These are phyloP conservation scores for Cryptocephalus moraei DNA, from an alignment of 2,888 invertebrate species.

Conservation along the genomic window DNA sequence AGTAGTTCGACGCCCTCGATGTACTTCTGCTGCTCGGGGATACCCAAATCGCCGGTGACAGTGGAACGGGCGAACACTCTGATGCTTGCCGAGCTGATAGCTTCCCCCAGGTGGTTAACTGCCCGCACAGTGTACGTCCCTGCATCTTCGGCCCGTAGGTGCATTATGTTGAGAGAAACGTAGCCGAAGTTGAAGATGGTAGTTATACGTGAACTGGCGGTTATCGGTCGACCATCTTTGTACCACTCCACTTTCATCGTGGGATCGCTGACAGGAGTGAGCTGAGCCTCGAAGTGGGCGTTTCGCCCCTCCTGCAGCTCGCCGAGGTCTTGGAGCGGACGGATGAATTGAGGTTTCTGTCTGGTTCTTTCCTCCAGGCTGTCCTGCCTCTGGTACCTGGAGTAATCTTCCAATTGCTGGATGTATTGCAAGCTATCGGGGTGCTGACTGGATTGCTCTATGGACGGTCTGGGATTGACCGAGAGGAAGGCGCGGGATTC, in stretches of 20 bases:
- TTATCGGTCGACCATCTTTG: slow-evolving; percentile 87
- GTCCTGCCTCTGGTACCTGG: slow-evolving; percentile 75
- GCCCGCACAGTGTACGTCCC: slow-evolving; percentile 90
- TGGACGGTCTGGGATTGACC: slow-evolving; percentile 71
- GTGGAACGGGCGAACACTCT: slow-evolving; percentile 66
- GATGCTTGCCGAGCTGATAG: slow-evolving; percentile 71
- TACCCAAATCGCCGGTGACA: slow-evolving; percentile 75
- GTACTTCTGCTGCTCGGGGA: slow-evolving; percentile 77
- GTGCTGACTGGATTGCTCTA: slow-evolving; percentile 82
- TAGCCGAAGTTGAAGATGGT: slow-evolving; percentile 98
- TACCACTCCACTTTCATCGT: slow-evolving; percentile 92
- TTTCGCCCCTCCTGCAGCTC: slow-evolving; percentile 83
- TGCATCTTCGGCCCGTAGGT: slow-evolving; percentile 96
- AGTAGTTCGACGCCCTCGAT: slow-evolving; percentile 78
- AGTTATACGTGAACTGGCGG: slow-evolving; percentile 94
- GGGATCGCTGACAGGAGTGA: slow-evolving; percentile 85
- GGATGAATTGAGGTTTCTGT: slow-evolving; percentile 80
- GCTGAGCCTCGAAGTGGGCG: slow-evolving; percentile 87
- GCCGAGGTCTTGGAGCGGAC: slow-evolving; percentile 75
- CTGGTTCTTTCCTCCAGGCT: slow-evolving; percentile 71
- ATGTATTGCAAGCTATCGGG: slow-evolving; percentile 87
- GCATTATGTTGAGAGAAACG: slow-evolving; percentile 96
- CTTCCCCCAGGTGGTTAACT: slow-evolving; percentile 84
- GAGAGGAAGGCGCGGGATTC: slow-evolving; percentile 75
- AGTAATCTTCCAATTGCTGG: slow-evolving; percentile 83